Evolutionary conservation across 2,888 invertebrate genomes (phyloP), one percentile per base, ranked within the genome.

Genomic region (Limnephilus auricula): DNA sequence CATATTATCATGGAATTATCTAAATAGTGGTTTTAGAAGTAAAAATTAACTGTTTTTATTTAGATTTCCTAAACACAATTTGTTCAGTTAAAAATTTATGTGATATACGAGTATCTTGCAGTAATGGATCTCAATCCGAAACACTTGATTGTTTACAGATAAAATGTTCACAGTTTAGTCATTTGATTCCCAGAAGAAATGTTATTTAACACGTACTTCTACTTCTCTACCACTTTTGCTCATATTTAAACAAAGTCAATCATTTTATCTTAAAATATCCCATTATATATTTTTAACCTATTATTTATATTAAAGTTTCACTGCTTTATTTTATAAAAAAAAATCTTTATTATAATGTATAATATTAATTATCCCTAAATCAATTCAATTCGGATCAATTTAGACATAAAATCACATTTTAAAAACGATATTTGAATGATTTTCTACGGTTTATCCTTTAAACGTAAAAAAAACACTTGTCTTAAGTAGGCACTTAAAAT

Each of bases 1-100:
- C 90, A 90, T 90, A 88, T 50, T 88, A 32, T 40, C 40, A 85
- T 18, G 9, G n/a, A 65, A n/a, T 65, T n/a, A 65, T n/a, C 6
- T 65, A 9, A 6, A 65, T 65, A 50, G 18, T 18, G 2, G 18
- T 65, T 65, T 25, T 25, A 25, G 9, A 65, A 9, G 65, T 25
- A 65, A 65, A 25, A 65, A 65, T 65, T 25, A 65, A 9, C 9
- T n/a, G 10, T 65, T 65, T 45, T 50, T 50, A 50, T 50, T 50
- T 50, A 50, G 15, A 3, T 6, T 5, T 18, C 65, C 3, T 65
- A 3, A 18, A 65, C 18, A 65, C 25, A 65, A 65, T 18, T 65
- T 65, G 6, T 18, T 25, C 25, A 5, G 18, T 65, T 65, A 2
- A 18, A 18, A 25, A 65, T 65, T 65, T 5, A 18, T 65, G 18